These are phyloP conservation scores for Philopotamus ludificatus DNA, from an alignment of 1,140 invertebrate species.

Conservation along the genomic window DNA sequence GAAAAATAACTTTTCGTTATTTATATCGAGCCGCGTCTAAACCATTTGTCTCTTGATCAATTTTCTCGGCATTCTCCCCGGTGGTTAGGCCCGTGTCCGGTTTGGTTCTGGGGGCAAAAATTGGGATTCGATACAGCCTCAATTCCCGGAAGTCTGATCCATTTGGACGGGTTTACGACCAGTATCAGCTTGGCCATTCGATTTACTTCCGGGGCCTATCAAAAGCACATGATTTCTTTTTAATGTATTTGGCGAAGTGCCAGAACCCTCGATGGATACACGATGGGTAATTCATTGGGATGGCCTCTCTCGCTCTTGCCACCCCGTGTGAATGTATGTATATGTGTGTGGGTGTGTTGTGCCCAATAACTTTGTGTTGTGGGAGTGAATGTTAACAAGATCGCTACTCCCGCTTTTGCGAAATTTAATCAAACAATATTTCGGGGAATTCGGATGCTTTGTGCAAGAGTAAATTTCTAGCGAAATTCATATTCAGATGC, in stretches of 20 bases:
- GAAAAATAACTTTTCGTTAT: background rate
- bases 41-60: background rate
- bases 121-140: background rate
- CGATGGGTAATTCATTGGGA: background rate
- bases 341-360: too few species aligned
- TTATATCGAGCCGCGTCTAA: background rate
- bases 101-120: too few species aligned
- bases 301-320: background rate
- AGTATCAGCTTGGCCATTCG: background rate
- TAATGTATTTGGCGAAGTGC: background rate
- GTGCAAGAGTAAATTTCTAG: too few species aligned
- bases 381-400: too few species aligned
- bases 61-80: too few species aligned
- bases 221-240: conserved; percentile 7
- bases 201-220: conserved; percentile 6
- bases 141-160: background rate
- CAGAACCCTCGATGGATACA: background rate
- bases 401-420: too few species aligned
- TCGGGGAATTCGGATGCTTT: too few species aligned
- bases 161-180: conserved; percentile 3
- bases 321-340: background rate
- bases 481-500: too few species aligned
- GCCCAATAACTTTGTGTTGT: too few species aligned
- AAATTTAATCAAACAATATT: too few species aligned
- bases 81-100: too few species aligned